Evolutionary conservation across 2,797 vertebrate genomes (phyloP), one percentile per base, ranked within the genome.

Genomic region (Pempheris klunzingeri): DNA sequence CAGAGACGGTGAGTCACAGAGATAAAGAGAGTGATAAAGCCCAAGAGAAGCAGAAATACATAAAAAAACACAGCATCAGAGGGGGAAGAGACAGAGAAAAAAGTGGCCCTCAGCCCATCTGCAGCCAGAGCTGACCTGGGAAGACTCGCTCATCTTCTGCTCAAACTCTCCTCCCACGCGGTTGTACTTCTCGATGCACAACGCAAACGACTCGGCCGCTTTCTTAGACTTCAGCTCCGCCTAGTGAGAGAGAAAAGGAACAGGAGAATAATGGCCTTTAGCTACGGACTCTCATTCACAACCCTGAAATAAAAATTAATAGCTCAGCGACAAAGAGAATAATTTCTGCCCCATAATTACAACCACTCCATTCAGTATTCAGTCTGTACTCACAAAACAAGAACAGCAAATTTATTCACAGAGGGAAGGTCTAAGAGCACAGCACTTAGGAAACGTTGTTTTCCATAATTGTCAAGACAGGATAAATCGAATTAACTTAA

Each of bases 151-250:
- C 98, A 99, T 98, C 93, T 96, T 97, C 92, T 96, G 96, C 89
- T 99, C 96, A 52, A 98, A 99, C 87, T 99, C 98, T 0, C 95
- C 94, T 0, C 97, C 95, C 43, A 97, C 96, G 0, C 89, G 85
- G 80, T 98, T 99, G 92, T 98, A 97, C 74, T 98, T 99, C 59
- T 98, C 97, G 68, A 98, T 96, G 0, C 95, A 95, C n/a, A 95
- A 75, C 0, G 94, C 90, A 58, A 99, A 96, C 0, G 95, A 94
- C 83, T 98, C 96, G 0, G 96, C 95, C 0, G 97, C 96, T 94
- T 99, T 99, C 88, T 96, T 96, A n/a, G 96, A 97, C 93, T 99
- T 99, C 49, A 95, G 90, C 90, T 99, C 97, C 13, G 96, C 97
- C 98, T 99, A 85, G 90, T 64, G 89, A 90, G 78, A 8, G 34